Base-by-base conservation (phyloP, 2,113 vertebrate genomes). In the Petrocephalus microphthalmus region DNA sequence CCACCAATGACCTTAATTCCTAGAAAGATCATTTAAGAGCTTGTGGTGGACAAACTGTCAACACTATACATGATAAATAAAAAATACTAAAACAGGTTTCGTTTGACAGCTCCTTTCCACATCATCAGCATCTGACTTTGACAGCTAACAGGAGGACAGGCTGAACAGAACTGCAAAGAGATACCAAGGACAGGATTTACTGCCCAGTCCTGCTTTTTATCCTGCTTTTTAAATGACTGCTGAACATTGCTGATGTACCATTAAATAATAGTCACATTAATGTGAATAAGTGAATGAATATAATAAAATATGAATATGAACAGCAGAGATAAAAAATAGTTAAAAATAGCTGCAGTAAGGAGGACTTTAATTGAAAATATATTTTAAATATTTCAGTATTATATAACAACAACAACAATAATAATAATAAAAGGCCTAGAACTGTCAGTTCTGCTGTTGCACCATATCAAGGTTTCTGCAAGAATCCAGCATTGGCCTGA, bases 1-100 rank as follows among this genome's bases (percentile, higher is more conserved):
- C 97, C 97, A 25, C 97, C 97, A 0, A 97, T 97, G 15, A 98
- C 97, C 91, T 98, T 98, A 74, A 98, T 97, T 88, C 97, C 97
- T 98, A 90, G 33, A 67, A 71, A 51, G 13, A 88, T 6, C 85
- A 84, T 45, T 53, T n/a, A 25, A 54, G n/a, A 17, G 52, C 85
- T 13, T 53, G 47, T 71, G 4, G 19, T 20, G 20, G 37, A 81
- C 29, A 64, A 64, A 7, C 17, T 74, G 67, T 45, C 51, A n/a
- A 56, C 6, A 83, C 22, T 56, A 37, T 51, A 5, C n/a, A 33
- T 13, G 22, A 11, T 3, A 10, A n/a, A n/a, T n/a, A n/a, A n/a
- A 64, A 25, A 64, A 29, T 25, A 5, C 3, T 64, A 64, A 64
- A 64, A 11, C 8, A 64, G 45, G 54, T 53, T 7, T 22, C 2